phyloP scores from a whole-genome alignment of 2,797 vertebrate genomes.

The Nannoperca australis region DNA sequence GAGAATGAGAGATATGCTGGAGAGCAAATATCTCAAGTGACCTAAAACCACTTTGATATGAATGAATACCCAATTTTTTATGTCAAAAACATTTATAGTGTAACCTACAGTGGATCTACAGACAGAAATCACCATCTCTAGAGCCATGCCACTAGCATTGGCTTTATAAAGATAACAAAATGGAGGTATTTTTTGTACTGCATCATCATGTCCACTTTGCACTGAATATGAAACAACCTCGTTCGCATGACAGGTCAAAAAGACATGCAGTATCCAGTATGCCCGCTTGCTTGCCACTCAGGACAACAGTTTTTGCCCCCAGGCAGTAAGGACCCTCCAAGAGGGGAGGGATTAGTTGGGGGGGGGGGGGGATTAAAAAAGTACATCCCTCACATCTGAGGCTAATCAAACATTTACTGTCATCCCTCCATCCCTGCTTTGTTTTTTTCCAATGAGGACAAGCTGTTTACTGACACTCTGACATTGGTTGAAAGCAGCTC shows the following conservation, averaged over 20 bases:
- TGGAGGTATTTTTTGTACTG: not conserved
- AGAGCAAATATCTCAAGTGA: conserved; percentile 16
- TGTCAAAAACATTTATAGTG: not conserved
- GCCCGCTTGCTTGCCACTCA: conserved; percentile 42
- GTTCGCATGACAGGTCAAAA: not conserved
- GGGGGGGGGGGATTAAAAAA: conserved; percentile 75
- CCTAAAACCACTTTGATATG: not conserved
- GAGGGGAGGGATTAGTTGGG: conserved; percentile 73
- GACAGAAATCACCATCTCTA: not conserved
- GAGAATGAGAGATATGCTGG: conserved; percentile 9
- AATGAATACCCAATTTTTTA: not conserved
- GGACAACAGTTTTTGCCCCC: conserved; percentile 47
- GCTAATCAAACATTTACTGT: conserved; percentile 79
- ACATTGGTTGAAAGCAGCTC: conserved; percentile 53
- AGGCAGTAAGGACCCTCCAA: conserved; percentile 69
- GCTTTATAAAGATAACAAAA: not conserved
- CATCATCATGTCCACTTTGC: not conserved
- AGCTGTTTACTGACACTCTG: conserved; percentile 60
- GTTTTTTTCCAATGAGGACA: conserved; percentile 68
- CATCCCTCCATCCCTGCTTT: conserved; percentile 51
- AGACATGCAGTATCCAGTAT: not conserved
- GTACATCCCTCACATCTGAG: conserved; percentile 68
- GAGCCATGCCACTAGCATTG: not conserved
- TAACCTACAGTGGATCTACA: too few relatives aligned
- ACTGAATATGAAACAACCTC: not conserved